phyloP scores from a whole-genome alignment of 2,888 invertebrate genomes.

The Mythimna impura region DNA sequence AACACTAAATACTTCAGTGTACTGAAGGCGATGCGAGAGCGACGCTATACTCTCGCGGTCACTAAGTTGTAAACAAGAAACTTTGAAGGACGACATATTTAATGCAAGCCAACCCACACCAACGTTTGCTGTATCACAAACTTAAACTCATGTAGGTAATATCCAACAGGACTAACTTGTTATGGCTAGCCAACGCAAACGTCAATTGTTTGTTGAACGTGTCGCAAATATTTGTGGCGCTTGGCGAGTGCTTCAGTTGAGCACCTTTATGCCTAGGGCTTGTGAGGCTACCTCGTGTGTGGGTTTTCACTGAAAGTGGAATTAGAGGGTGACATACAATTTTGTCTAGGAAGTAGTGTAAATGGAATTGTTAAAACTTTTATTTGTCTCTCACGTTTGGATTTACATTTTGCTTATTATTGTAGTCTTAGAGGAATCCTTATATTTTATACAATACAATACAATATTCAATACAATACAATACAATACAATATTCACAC shows the following conservation, averaged over 20 bases:
- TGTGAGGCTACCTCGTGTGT: not conserved
- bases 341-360: not conserved
- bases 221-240: constrained; percentile 19
- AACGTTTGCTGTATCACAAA: constrained; percentile 12
- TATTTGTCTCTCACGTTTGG: not conserved
- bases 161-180: constrained; percentile 15
- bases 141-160: constrained; percentile 32
- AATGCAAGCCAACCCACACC: constrained; percentile 13
- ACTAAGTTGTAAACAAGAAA: constrained; percentile 14
- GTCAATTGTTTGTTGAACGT: constrained; percentile 24
- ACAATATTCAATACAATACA: too few species aligned
- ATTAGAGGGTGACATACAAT: not conserved
- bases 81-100: constrained; percentile 18
- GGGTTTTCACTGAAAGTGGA: not conserved
- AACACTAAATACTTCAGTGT: not conserved
- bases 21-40: not conserved
- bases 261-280: not conserved
- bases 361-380: not conserved
- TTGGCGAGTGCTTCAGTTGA: constrained; percentile 3
- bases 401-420: not conserved
- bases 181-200: constrained; percentile 8
- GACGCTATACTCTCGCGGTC: not conserved
- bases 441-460: too few species aligned
- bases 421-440: not conserved
- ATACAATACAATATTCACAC: too few species aligned